Evolutionary conservation across 2,113 vertebrate genomes (phyloP).

Genomic region (Python bivittatus): DNA sequence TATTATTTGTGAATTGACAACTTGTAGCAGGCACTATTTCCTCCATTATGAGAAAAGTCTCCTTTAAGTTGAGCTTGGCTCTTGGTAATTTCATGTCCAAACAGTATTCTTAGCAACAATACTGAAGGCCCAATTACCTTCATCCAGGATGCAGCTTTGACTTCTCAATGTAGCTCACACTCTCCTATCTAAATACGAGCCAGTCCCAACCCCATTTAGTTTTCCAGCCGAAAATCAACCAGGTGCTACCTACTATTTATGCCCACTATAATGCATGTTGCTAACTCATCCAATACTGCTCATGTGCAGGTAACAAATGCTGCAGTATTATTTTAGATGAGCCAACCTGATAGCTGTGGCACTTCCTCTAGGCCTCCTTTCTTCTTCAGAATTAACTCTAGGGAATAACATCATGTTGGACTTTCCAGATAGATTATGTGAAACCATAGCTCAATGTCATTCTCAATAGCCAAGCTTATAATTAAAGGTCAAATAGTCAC

Average conservation of each 20-base stretch:
- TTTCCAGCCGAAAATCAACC: neutral
- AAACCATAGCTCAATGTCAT: slow-evolving; percentile 87
- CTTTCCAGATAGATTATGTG: slow-evolving; percentile 86
- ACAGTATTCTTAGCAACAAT: neutral
- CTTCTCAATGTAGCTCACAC: neutral
- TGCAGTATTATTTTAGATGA: slow-evolving; percentile 64
- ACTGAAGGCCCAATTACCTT: neutral
- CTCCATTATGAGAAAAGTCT: neutral
- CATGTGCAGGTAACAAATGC: slow-evolving; percentile 52
- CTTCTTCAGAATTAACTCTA: slow-evolving; percentile 79
- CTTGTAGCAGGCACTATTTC: slow-evolving; percentile 4
- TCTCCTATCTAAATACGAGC: neutral
- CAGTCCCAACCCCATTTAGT: neutral
- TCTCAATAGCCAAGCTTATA: slow-evolving; percentile 88
- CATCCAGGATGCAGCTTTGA: neutral
- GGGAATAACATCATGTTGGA: slow-evolving; percentile 87
- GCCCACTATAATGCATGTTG: slow-evolving; percentile 36
- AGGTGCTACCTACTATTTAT: neutral
- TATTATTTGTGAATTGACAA: slow-evolving; percentile 34
- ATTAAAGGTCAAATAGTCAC: slow-evolving; percentile 99
- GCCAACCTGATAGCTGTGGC: slow-evolving; percentile 58
- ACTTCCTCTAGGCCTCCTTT: slow-evolving; percentile 73
- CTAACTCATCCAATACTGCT: slow-evolving; percentile 3
- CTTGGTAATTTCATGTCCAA: neutral
- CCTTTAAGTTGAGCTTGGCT: neutral